Evolutionary conservation across 2,113 vertebrate species (phyloP).

Genomic region (Drymodes brunneopygia): DNA sequence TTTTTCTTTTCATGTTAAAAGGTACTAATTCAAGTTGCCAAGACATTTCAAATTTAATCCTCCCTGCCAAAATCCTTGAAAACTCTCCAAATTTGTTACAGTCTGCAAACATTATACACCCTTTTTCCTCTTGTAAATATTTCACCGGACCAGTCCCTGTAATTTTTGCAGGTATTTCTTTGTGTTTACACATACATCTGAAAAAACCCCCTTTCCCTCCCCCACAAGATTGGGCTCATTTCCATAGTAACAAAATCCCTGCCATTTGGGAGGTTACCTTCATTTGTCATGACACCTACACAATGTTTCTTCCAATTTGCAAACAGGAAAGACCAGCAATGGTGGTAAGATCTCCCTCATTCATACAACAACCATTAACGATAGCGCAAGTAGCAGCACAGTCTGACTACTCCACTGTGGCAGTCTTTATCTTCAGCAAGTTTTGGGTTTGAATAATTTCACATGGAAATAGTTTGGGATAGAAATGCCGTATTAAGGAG

Average conservation of each 20-base stretch:
- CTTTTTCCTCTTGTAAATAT: background rate
- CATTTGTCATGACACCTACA: background rate
- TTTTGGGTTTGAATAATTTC: background rate
- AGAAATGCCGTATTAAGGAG: background rate
- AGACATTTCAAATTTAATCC: background rate
- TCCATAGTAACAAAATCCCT: background rate
- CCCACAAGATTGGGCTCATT: background rate
- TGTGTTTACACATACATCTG: fast-evolving
- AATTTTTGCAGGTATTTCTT: background rate
- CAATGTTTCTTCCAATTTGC: background rate
- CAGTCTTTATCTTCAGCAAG: background rate
- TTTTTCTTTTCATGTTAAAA: background rate
- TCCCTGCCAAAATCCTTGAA: background rate
- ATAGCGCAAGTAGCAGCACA: background rate
- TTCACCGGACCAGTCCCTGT: background rate
- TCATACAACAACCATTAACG: background rate
- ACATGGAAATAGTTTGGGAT: background rate
- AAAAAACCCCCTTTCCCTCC: fast-evolving
- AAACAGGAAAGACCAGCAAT: background rate
- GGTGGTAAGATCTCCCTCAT: background rate
- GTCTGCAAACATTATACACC: background rate
- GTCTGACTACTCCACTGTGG: background rate
- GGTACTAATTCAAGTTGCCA: background rate
- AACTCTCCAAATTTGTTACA: background rate
- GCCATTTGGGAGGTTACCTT: background rate